Evolutionary conservation across 1,140 invertebrate genomes (phyloP).

Genomic region (Euwallacea fornicatus): DNA sequence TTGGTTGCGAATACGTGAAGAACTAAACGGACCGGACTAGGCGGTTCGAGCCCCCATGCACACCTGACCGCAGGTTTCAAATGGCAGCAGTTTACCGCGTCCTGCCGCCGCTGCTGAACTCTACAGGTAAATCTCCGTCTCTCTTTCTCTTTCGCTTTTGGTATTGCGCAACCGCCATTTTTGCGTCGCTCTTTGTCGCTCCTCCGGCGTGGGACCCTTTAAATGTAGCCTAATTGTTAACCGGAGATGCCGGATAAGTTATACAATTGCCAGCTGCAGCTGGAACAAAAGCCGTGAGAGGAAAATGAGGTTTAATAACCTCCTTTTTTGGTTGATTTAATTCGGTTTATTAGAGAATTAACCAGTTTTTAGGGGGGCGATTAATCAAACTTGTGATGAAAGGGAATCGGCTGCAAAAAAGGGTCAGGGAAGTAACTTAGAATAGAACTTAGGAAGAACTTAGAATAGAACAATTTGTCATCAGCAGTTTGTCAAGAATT

Average conservation of each 20-base stretch:
- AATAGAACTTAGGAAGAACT: too few species aligned
- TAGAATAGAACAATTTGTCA: too few species aligned
- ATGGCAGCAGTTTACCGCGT: conserved; percentile 31
- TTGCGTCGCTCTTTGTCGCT: conserved; percentile 7
- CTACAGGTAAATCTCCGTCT: conserved; percentile 43
- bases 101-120: conserved; percentile 36
- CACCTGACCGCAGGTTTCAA: conserved; percentile 35
- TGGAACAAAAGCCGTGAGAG: too few species aligned
- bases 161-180: conserved; percentile 16
- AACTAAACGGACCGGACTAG: conserved; percentile 13
- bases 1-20: conserved; percentile 18
- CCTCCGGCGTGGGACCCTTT: conserved; percentile 5
- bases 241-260: neutral
- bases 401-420: too few species aligned
- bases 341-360: too few species aligned
- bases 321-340: too few species aligned
- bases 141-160: conserved; percentile 11
- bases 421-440: too few species aligned
- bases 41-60: conserved; percentile 16
- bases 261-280: too few species aligned
- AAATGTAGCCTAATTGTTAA: conserved; percentile 6
- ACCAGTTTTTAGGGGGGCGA: too few species aligned
- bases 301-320: too few species aligned
- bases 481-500: too few species aligned
- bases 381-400: too few species aligned